phyloP scores from a whole-genome alignment of 2,888 invertebrate species.

The Erynnis tages region DNA sequence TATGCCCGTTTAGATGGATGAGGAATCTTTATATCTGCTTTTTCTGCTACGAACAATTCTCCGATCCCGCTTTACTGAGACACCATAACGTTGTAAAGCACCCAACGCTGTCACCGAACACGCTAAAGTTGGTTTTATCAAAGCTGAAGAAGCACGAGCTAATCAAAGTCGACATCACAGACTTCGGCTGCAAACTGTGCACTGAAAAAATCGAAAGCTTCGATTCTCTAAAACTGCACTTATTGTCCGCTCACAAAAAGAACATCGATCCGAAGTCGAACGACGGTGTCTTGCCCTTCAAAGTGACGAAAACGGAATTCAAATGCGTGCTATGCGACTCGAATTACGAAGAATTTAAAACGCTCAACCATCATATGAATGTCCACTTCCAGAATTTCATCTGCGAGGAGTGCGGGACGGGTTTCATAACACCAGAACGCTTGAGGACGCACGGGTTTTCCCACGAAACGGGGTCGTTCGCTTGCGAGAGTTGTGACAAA shows the following conservation, averaged over 20 bases:
- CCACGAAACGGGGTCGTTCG: slow-evolving; percentile 59
- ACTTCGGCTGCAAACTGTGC: slow-evolving; percentile 59
- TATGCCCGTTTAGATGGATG: slow-evolving; percentile 70
- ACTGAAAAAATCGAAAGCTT: slow-evolving; percentile 45
- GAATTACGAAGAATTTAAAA: slow-evolving; percentile 59
- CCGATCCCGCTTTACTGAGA: slow-evolving; percentile 53
- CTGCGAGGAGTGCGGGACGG: slow-evolving; percentile 68
- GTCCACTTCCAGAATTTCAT: slow-evolving; percentile 70
- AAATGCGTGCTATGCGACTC: slow-evolving; percentile 58
- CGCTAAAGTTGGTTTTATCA: slow-evolving; percentile 50
- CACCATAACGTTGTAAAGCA: slow-evolving; percentile 49
- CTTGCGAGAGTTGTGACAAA: slow-evolving; percentile 74
- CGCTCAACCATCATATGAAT: slow-evolving; percentile 74
- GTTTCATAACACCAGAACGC: slow-evolving; percentile 66
- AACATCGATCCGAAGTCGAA: slow-evolving; percentile 47
- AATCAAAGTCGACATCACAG: slow-evolving; percentile 64
- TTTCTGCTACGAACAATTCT: slow-evolving; percentile 59
- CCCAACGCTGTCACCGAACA: slow-evolving; percentile 32
- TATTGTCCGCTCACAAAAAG: slow-evolving; percentile 52
- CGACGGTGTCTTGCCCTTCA: slow-evolving; percentile 65
- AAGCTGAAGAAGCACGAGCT: slow-evolving; percentile 62
- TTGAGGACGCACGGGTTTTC: slow-evolving; percentile 61
- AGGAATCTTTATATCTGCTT: slow-evolving; percentile 66
- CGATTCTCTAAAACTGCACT: slow-evolving; percentile 51
- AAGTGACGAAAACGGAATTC: slow-evolving; percentile 48